Base-by-base conservation (phyloP, 2,797 vertebrate genomes). In the Podarcis siculus region DNA sequence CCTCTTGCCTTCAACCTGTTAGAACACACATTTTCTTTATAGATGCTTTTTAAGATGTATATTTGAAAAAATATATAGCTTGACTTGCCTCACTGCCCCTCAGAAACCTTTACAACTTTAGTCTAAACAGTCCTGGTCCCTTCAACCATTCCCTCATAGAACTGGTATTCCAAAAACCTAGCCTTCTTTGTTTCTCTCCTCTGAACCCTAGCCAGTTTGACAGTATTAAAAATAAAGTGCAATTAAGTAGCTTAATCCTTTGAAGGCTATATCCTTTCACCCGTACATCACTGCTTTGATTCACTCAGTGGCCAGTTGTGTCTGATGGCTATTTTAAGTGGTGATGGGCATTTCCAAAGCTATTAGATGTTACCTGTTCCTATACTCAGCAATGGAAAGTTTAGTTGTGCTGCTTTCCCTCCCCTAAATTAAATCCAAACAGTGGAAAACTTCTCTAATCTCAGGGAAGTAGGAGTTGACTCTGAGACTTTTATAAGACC, bases 171-270 rank as follows among this genome's bases (percentile, higher is more conserved):
- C 37, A 32, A 87, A 76, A 82, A 7, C 39, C 21, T 45, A 61
- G 39, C 71, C 35, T 75, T 73, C 78, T 42, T 81, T 82, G 71
- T 82, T 45, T 64, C 58, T 66, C 37, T 64, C 58, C 55, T 82
- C 30, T 87, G 79, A 71, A 82, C 55, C 35, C 23, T 49, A 82
- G 58, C 86, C 58, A 66, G 49, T 76, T 75, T 73, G 71, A 76
- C 55, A 76, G 55, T 73, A 75, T 82, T 82, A 82, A 87, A 87
- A 87, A 87, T 82, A 87, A 75, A 87, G 37, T 66, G 8, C 79
- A 87, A 64, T 87, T 82, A 82, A 87, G 69, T 32, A 66, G 55
- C 37, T 45, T 76, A 87, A 87, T 87, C 71, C 79, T 87, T 82
- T 45, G 35, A 87, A 76, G 30, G 75, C 35, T 39, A 75, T 61